A percentile compares a stretch with the other conserved stretches of the same genome.
phyloP scores from a whole-genome alignment of 2,797 vertebrate species.

The Pseudochaenichthys georgianus region DNA sequence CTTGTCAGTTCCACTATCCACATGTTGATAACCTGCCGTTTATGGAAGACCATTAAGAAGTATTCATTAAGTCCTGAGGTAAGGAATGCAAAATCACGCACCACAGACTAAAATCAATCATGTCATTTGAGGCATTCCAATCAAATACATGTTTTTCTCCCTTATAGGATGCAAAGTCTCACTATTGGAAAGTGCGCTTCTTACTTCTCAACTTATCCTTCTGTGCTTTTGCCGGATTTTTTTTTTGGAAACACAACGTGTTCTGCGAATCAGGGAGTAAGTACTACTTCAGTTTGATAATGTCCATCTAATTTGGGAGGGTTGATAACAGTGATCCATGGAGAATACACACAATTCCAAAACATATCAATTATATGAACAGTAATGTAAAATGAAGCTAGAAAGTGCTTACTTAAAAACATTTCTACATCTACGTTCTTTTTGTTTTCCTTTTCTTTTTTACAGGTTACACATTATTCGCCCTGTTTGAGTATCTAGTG shows the following conservation, averaged over 20 bases:
- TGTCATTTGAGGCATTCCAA: background rate
- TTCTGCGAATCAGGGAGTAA: conserved; percentile 93
- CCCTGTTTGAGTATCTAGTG: conserved; percentile 93
- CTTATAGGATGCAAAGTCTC: conserved; percentile 89
- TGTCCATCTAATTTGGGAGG: background rate
- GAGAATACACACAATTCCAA: background rate
- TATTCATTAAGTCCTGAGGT: conserved; percentile 91
- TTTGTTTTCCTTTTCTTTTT: background rate
- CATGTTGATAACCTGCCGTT: conserved; percentile 90
- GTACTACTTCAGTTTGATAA: conserved; percentile 44
- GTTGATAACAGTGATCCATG: background rate
- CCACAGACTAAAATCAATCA: background rate
- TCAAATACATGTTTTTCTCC: background rate
- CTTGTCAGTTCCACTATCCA: conserved; percentile 87
- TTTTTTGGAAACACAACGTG: conserved; percentile 92
- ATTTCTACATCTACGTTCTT: background rate
- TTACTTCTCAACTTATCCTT: conserved; percentile 87
- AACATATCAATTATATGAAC: background rate
- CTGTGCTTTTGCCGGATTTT: conserved; percentile 84
- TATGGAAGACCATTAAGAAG: conserved; percentile 89
- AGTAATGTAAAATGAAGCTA: background rate
- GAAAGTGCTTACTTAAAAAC: background rate
- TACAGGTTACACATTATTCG: conserved; percentile 91
- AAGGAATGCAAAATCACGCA: conserved; percentile 44
- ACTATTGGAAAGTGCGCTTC: conserved; percentile 90